A percentile compares a stretch with the other conserved stretches of the same genome.
These are phyloP conservation scores for Papilio polytes DNA, from an alignment of 1,140 invertebrate genomes.

Conservation along the genomic window DNA sequence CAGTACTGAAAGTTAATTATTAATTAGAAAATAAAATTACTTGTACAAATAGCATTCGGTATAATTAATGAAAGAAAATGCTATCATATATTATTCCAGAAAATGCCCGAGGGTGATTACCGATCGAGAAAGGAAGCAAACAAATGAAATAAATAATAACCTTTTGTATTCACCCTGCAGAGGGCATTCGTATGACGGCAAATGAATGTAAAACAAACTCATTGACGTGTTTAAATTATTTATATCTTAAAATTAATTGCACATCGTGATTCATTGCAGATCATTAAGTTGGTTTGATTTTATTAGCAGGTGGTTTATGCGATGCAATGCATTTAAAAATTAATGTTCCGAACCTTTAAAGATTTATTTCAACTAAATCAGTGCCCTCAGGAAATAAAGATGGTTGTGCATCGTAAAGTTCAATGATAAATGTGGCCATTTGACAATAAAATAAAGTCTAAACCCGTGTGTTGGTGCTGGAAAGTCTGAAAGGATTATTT, in stretches of 20 bases:
- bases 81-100: constrained; percentile 29
- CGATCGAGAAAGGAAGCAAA: constrained; percentile 30
- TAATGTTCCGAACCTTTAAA: constrained; percentile 23
- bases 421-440: constrained; percentile 68
- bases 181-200: constrained; percentile 25
- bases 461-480: constrained; percentile 66
- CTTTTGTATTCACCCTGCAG: constrained; percentile 30
- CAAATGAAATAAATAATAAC: constrained; percentile 40
- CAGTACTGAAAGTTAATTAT: background rate
- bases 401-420: constrained; percentile 72
- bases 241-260: constrained; percentile 39
- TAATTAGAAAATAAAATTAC: background rate
- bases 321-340: constrained; percentile 24
- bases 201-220: constrained; percentile 40
- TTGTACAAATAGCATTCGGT: background rate
- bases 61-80: constrained; percentile 16
- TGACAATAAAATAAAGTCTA: constrained; percentile 72
- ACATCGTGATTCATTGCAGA: constrained; percentile 23
- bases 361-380: constrained; percentile 40
- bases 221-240: constrained; percentile 39
- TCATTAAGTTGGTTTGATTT: constrained; percentile 38
- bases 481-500: constrained; percentile 54
- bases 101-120: constrained; percentile 33
- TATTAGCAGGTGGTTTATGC: constrained; percentile 37
- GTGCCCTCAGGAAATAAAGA: constrained; percentile 68